Base-by-base conservation (phyloP, 2,113 vertebrate genomes). In the Corvus hawaiiensis region DNA sequence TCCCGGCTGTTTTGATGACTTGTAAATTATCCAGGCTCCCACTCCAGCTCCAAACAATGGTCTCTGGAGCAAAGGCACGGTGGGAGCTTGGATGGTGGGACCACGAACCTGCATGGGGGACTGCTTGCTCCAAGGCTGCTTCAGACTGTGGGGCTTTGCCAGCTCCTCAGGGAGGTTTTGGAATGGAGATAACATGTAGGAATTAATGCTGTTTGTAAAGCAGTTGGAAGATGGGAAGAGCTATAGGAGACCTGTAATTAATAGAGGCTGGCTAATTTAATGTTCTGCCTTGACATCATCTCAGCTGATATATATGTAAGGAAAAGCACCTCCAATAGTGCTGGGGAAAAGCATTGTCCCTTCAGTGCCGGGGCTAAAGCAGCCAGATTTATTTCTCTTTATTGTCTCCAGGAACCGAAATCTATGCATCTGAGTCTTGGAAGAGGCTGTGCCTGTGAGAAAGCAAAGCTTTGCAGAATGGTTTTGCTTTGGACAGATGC, bases 201-300 rank as follows among this genome's bases (percentile, higher is more conserved):
- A 93, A 92, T 95, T 92, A 92, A 72, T 76, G 89, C 62, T 94
- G 89, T 95, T 96, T 95, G 86, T 87, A 90, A 89, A 90, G 77
- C 73, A 72, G 66, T 94, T 81, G 80, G 73, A 96, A 84, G 88
- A 93, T 75, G 86, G 89, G 90, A 83, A 92, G 56, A 87, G 88
- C 93, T 90, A 35, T 96, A 94, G 94, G 91, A 95, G 73, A 37
- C 69, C 76, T 89, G 69, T 95, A 94, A 87, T 97, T 96, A 95
- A 96, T 97, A 96, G 94, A 84, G 69, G 71, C 66, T 89, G 88
- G 79, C 92, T 96, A 92, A 92, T 95, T 90, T 84, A 93, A 51
- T 89, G 66, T 84, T 93, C 90, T 89, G 76, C 69, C 69, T 92
- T 90, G 92, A 87, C 95, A 92, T 93, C 83, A 27, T 90, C 44